Evolutionary conservation across 2,797 vertebrate genomes (phyloP), one percentile per base, ranked within the genome.

Genomic region (Sparus aurata): DNA sequence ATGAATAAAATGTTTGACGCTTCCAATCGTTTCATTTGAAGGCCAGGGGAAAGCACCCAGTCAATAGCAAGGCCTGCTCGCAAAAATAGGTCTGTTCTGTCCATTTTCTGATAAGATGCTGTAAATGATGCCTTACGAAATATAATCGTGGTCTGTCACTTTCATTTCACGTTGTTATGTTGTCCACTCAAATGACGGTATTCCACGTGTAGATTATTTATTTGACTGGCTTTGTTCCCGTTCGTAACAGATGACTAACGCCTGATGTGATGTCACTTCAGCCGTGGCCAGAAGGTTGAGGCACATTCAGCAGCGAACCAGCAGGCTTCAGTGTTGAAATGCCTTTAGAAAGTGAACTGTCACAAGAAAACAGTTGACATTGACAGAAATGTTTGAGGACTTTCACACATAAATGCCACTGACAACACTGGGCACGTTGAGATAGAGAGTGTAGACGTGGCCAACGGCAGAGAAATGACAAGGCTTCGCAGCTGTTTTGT

Each of bases 271-370:
- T 23, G 25, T 70, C 22, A 17, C 20, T 69, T 78, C 11, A 0
- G 10, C 13, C 54, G 15, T 45, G 53, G n/a, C 22, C 18, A 38
- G 11, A 69, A 34, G 13, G 47, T 64, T 68, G 58, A 10, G 17
- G 15, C 45, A 25, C 25, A 45, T 64, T 25, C 53, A 69, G 15
- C 12, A 16, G 8, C 75, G 20, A 27, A 18, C 12, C 46, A 27
- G 16, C 38, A 54, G 34, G 13, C 54, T 60, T 59, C 6, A 22
- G 12, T 16, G 41, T 69, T 50, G 18, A 54, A 65, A 55, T 75
- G 53, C 38, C 41, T 22, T 69, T 80, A 47, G 49, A 71, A 70
- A 61, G 18, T 69, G 6, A 77, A 46, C n/a, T 64, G 50, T 27
- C 27, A 27, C 4, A 27, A 27, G 27, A 27, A 27, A 27, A 27